phyloP scores from a whole-genome alignment of 2,113 vertebrate genomes.

The Litocranius walleri region DNA sequence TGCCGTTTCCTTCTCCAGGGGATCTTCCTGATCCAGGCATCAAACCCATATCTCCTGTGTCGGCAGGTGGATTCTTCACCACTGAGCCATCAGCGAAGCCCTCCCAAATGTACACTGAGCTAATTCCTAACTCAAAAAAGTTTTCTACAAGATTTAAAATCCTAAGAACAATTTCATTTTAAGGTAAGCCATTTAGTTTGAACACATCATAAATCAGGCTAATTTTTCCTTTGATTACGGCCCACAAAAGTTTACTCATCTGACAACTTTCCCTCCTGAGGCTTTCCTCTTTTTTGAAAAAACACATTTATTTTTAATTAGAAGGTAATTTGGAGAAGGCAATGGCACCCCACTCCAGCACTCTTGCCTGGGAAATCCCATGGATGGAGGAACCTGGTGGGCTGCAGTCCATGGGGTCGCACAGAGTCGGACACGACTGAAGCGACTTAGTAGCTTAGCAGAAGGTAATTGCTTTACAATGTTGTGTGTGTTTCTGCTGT shows the following conservation, averaged over 20 bases:
- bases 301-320: not conserved
- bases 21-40: not conserved
- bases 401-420: no score
- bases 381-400: no score
- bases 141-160: constrained; percentile 1
- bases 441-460: no score
- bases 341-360: no score
- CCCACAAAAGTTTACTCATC: not conserved
- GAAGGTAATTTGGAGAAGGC: not conserved
- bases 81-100: not conserved
- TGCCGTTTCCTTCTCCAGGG: not conserved
- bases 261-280: constrained; percentile 5
- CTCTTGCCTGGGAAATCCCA: no score
- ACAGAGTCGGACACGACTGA: no score
- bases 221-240: constrained; percentile 20
- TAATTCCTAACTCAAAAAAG: not conserved
- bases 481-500: not conserved
- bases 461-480: not conserved
- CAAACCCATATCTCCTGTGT: not conserved
- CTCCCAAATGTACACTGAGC: not conserved
- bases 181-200: not conserved
- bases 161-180: not conserved
- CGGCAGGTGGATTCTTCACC: not conserved
- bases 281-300: not conserved
- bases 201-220: not conserved